Base-by-base conservation (phyloP, 2,113 vertebrate genomes). In the Carassius carassius region DNA sequence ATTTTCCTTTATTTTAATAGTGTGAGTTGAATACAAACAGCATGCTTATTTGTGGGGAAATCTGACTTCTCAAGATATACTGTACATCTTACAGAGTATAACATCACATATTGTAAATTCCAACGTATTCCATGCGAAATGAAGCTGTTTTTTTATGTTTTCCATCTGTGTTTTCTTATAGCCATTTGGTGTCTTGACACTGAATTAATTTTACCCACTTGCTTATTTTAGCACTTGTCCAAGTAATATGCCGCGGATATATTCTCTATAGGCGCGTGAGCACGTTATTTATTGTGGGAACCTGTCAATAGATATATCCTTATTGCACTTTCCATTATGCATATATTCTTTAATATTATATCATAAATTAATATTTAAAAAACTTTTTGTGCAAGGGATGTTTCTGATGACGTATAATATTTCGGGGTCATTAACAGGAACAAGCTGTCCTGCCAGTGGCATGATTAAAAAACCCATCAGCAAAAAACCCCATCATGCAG, bases 361-460 rank as follows among this genome's bases (percentile, higher is more conserved):
- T 19, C 5, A 16, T 51, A 51, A 51, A 67, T 32, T 9, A 17
- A 16, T 3, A 17, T 67, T 67, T 67, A 14, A 63, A 51, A 51
- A 51, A 4, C 12, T 4, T 4, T 51, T 14, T 51, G 49, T 1
- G 4, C 4, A 47, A 47, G 49, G 49, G 13, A 51, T 23, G n/a
- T 62, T 62, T 62, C 12, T 62, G 58, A 62, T 62, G n/a, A 23
- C 0, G 1, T 62, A 4, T n/a, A 1, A n/a, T 23, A 10, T 44
- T 60, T 60, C 11, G 21, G 69, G 32, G 70, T 89, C 56, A 73
- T 78, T 56, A 74, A 41, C 56, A 37, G 32, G 9, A 78, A 89
- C 88, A 89, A 49, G 41, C 83, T 86, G 86, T 81, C 88, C 82
- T 78, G 32, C 69, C 74, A 76, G 56, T 65, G 25, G 3, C 11